phyloP scores from a whole-genome alignment of 37 sponge, comb jelly and placozoan species.

The Bolinopsis microptera region DNA sequence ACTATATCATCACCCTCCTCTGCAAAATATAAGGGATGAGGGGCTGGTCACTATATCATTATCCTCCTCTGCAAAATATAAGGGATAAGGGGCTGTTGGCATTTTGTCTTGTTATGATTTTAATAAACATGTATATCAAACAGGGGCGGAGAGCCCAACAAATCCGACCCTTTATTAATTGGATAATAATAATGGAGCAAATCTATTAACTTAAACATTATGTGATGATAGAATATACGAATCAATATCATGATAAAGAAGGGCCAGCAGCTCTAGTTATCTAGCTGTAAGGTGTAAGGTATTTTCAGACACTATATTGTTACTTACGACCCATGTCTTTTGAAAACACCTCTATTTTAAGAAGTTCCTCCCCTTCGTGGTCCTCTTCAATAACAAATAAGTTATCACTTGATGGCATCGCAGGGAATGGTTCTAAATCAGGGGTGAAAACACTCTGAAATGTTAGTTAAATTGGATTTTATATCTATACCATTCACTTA shows the following conservation, averaged over 20 bases:
- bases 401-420: background rate
- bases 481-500: background rate
- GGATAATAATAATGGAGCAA: too few relatives aligned
- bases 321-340: constrained; percentile 38
- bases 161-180: too few relatives aligned
- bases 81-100: background rate
- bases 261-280: too few relatives aligned
- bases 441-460: constrained; percentile 4
- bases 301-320: too few relatives aligned
- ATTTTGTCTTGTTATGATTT: too few relatives aligned
- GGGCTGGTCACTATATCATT: background rate
- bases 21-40: background rate
- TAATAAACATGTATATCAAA: too few relatives aligned
- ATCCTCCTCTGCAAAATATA: background rate
- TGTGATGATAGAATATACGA: too few relatives aligned
- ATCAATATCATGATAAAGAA: too few relatives aligned
- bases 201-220: too few relatives aligned
- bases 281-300: too few relatives aligned
- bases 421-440: constrained; percentile 16
- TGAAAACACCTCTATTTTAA: background rate
- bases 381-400: constrained; percentile 57
- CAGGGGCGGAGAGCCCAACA: too few relatives aligned
- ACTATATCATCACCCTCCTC: background rate
- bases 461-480: background rate
- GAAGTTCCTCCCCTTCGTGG: constrained; percentile 1